phyloP scores from a whole-genome alignment of 2,888 invertebrate species.

The Polia nebulosa region DNA sequence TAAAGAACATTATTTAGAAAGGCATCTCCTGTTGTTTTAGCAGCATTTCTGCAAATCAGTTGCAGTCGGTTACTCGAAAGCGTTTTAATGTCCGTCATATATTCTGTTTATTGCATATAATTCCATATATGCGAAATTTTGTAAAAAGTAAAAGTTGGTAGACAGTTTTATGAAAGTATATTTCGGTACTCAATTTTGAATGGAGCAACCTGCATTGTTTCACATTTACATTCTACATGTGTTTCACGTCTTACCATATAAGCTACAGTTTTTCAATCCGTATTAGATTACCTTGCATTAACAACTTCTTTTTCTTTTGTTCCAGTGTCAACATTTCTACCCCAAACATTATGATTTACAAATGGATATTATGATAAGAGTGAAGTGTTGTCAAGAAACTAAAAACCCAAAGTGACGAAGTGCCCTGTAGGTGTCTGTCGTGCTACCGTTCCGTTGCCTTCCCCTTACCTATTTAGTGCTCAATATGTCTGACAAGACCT shows the following conservation, averaged over 20 bases:
- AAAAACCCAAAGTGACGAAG: constrained; percentile 91
- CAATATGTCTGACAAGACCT: constrained; percentile 89
- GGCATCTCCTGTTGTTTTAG: constrained; percentile 68
- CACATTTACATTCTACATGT: constrained; percentile 15
- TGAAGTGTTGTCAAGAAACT: constrained; percentile 91
- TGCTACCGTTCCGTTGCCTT: constrained; percentile 86
- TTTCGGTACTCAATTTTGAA: constrained; percentile 40
- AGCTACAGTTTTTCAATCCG: neutral
- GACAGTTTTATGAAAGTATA: constrained; percentile 60
- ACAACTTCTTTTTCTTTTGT: constrained; percentile 78
- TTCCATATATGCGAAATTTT: constrained; percentile 49
- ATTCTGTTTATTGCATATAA: constrained; percentile 43
- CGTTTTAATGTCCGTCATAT: constrained; percentile 48
- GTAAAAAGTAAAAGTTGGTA: constrained; percentile 71
- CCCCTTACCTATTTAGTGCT: constrained; percentile 71
- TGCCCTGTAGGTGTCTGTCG: constrained; percentile 88
- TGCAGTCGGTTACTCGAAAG: constrained; percentile 63
- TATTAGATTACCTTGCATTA: constrained; percentile 11
- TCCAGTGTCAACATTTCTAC: constrained; percentile 91
- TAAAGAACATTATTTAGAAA: constrained; percentile 77
- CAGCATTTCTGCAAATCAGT: constrained; percentile 64
- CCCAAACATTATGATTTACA: constrained; percentile 91
- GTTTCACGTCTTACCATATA: constrained; percentile 19
- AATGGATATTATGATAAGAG: constrained; percentile 91
- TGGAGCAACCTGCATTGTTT: constrained; percentile 32